These are phyloP conservation scores for Dryomyza anilis DNA, from an alignment of 2,888 invertebrate species.

Conservation along the genomic window DNA sequence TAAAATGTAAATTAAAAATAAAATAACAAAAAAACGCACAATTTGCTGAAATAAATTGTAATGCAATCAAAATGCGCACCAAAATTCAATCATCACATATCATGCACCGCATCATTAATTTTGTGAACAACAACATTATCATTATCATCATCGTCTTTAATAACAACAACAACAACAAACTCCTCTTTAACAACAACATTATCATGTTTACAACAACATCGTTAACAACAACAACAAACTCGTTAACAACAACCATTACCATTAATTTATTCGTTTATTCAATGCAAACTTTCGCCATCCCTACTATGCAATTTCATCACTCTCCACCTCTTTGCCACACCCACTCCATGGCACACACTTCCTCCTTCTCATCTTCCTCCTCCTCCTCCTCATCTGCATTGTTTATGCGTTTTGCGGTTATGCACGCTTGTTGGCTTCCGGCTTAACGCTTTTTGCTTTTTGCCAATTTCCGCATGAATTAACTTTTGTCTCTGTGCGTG, in stretches of 20 bases:
- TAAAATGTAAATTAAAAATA: too few species aligned
- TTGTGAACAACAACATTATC: constrained; percentile 19
- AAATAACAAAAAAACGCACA: constrained; percentile 15
- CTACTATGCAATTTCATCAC: neutral
- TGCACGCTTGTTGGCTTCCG: constrained; percentile 40
- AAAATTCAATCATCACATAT: constrained; percentile 29
- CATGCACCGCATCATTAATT: constrained; percentile 19
- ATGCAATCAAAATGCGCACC: constrained; percentile 38
- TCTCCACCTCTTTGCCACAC: constrained; percentile 22
- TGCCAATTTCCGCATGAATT: constrained; percentile 56
- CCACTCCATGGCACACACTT: constrained; percentile 21
- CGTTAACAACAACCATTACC: too few species aligned
- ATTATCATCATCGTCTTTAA: constrained; percentile 27
- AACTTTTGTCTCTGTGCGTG: constrained; percentile 39
- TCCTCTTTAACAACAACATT: too few species aligned
- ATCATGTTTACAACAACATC: too few species aligned
- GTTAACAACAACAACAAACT: too few species aligned
- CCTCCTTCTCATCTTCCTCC: neutral
- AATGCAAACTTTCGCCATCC: neutral
- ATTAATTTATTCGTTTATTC: constrained; percentile 1
- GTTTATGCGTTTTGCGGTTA: constrained; percentile 34
- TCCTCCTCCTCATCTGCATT: constrained; percentile 20
- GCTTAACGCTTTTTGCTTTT: constrained; percentile 54
- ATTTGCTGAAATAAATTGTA: constrained; percentile 2
- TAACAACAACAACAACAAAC: constrained; percentile 25